Base-by-base conservation (phyloP, 2,888 invertebrate genomes). In the Mesoligia furuncula region DNA sequence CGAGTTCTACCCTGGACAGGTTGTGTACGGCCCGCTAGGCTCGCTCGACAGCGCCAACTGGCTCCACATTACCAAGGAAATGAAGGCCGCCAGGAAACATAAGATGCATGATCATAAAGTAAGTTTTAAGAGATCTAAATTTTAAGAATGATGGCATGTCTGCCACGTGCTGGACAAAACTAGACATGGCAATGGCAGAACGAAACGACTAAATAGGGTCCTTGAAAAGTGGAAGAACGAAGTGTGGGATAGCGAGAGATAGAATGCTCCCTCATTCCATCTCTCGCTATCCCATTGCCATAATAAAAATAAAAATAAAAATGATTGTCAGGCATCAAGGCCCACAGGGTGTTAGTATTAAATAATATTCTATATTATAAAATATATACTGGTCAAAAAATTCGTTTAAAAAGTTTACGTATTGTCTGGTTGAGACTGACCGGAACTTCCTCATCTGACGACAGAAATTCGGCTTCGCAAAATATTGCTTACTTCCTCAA, bases 21-120 rank as follows among this genome's bases (percentile, higher is more conserved):
- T 98, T 86, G 97, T 99, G 65, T 97, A 97, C 90, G 98, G 98
- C 0, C 97, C 98, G 0, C 94, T 98, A 39, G 98, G 98, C 27
- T 97, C 98, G 65, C 95, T 99, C 77, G 98, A 98, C 89, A 98
- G 97, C 82, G 98, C 98, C 2, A 98, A 98, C 90, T 99, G 99
- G 98, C 96, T 99, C 39, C 97, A 98, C 78, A 97, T 98, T 85
- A 98, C 98, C 13, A 98, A 98, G 93, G 97, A 98, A 83, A 97
- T 98, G 97, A 98, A 98, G 90, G 95, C 96, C 24, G 97, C 97
- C 57, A 95, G 97, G 86, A 97, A 97, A 90, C 97, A 97, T 73
- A 97, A 97, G 89, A 96, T 96, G 93, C 95, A 97, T 83, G 96
- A 97, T 86, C 96, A 97, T 85, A 97, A 97, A 95, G 97, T 97